Conservation (phyloP, 2,888 invertebrate species). For the Portevinia maculata region DNA sequence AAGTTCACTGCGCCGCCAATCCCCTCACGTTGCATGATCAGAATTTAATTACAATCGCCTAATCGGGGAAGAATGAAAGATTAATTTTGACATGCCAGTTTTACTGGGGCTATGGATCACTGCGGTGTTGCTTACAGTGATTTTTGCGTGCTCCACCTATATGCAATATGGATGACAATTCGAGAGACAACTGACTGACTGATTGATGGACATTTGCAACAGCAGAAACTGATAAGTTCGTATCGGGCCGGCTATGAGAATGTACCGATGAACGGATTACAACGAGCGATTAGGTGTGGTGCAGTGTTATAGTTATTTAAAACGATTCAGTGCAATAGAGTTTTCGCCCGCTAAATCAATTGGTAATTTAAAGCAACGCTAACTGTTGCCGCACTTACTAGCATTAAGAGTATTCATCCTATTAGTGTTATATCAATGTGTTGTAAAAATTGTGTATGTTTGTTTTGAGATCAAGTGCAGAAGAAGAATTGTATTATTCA, state of each 20-base stretch:
- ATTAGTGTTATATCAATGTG: conserved; percentile 44
- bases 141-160: conserved; percentile 7
- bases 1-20: conserved; percentile 46
- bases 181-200: conserved; percentile 34
- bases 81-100: conserved; percentile 39
- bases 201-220: conserved; percentile 62
- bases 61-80: conserved; percentile 54
- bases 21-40: conserved; percentile 61
- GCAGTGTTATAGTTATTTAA: background rate
- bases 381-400: conserved; percentile 56
- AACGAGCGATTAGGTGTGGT: conserved; percentile 42
- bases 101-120: conserved; percentile 42
- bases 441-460: conserved; percentile 32
- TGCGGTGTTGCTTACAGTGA: conserved; percentile 34
- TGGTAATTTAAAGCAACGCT: conserved; percentile 64
- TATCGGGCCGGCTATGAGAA: conserved; percentile 69
- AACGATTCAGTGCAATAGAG: conserved; percentile 51
- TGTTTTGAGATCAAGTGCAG: background rate
- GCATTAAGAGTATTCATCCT: conserved; percentile 16
- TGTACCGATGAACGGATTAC: conserved; percentile 36
- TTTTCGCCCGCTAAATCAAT: conserved; percentile 47
- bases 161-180: conserved; percentile 61
- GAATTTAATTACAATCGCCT: conserved; percentile 66
- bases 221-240: conserved; percentile 65
- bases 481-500: background rate